Evolutionary conservation across 2,113 vertebrate genomes (phyloP), one percentile per base, ranked within the genome.

Genomic region (Sylvilagus bachmani): DNA sequence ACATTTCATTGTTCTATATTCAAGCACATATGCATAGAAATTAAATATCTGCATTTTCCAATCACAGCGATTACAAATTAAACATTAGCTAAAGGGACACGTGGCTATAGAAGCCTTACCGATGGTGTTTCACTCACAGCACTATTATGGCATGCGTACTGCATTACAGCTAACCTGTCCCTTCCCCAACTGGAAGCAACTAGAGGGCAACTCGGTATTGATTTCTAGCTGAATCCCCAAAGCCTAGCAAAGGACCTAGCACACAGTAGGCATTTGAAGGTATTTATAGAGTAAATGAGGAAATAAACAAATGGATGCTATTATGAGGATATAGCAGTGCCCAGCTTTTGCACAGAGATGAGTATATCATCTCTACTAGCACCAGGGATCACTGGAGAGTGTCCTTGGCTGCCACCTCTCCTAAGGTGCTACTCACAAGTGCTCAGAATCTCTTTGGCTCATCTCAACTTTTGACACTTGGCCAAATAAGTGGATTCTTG

Each of bases 1-100:
- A 71, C 13, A 84, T 81, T 81, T 91, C 66, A 36, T 87, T 88
- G n/a, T 94, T 87, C 49, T 55, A 62, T 85, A 33, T 71, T 86
- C 51, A 74, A 94, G 58, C 83, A 53, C 12, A 44, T 36, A 74
- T 51, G 25, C 8, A 25, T 71, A 29, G 3, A 89, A 84, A 67
- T 88, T 84, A 96, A 94, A 94, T 77, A 71, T 71, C 24, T 31
- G 3, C 71, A 85, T 80, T 92, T 92, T 94, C 62, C 31, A 89
- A 51, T 82, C 62, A 62, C 36, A 85, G 38, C 51, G 53, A 77
- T 17, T 78, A 24, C 66, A 44, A 44, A 83, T 64, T 70, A 88
- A 69, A 82, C n/a, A 81, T 21, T 92, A 31, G 71, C 27, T 90
- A 66, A 94, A 75, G 71, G 29, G 78, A 67, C 22, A 83, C 3